These are phyloP conservation scores for Valencia hispanica DNA, from an alignment of 2,797 vertebrate genomes.

Conservation along the genomic window DNA sequence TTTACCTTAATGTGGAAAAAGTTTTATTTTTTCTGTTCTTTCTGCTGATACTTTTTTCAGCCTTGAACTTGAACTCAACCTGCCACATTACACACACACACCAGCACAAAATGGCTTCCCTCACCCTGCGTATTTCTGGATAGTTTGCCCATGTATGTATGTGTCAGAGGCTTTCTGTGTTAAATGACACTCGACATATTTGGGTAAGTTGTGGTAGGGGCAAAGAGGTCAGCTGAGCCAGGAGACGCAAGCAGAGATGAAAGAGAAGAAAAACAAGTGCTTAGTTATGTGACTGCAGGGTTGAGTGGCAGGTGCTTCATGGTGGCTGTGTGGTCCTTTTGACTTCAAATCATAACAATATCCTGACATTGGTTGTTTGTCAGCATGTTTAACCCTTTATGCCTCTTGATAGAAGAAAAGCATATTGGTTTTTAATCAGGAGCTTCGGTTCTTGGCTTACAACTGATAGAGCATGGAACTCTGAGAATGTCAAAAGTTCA, in stretches of 20 bases:
- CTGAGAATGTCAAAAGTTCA: not conserved
- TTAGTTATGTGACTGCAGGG: conserved; percentile 19
- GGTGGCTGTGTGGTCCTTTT: conserved; percentile 9
- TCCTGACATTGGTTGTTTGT: not conserved
- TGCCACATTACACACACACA: conserved; percentile 13
- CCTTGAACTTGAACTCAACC: conserved; percentile 38
- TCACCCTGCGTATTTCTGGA: not conserved
- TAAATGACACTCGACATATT: conserved; percentile 50
- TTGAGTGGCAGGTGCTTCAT: conserved; percentile 11
- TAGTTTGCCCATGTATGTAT: not conserved
- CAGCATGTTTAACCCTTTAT: not conserved
- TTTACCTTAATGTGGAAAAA: not conserved
- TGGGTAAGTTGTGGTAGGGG: conserved; percentile 41
- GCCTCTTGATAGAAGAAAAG: too few relatives aligned
- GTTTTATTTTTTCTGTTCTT: not conserved
- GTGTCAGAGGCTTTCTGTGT: conserved; percentile 19
- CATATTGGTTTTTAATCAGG: too few relatives aligned
- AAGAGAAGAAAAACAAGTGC: conserved; percentile 53
- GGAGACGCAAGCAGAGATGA: conserved; percentile 49
- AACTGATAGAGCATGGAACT: not conserved
- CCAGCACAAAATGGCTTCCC: not conserved
- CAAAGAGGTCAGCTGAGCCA: conserved; percentile 51
- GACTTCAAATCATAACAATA: conserved; percentile 47
- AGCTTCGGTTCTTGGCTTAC: not conserved
- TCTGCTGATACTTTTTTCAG: not conserved